A percentile compares a stretch with the other conserved stretches of the same genome.
phyloP scores from a whole-genome alignment of 2,797 vertebrate genomes.

The Cheirogaleus major region DNA sequence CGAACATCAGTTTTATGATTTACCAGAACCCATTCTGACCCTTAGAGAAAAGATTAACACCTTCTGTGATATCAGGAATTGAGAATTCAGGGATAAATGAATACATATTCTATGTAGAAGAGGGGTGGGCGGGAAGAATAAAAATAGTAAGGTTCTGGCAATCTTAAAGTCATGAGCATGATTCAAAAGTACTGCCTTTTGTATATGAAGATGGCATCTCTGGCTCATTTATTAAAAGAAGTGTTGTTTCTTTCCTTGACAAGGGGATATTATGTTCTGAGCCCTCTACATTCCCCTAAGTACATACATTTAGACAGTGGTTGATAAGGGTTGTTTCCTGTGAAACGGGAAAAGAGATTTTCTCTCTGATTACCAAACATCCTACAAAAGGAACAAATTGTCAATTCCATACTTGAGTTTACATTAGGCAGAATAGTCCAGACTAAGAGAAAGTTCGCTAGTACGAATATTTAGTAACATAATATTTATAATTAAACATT shows the following conservation, averaged over 20 bases:
- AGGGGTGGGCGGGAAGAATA: background rate
- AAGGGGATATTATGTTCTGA: background rate
- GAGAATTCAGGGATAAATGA: slow-evolving; percentile 48
- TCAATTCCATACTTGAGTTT: background rate
- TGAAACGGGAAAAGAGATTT: slow-evolving; percentile 2
- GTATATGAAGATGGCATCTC: background rate
- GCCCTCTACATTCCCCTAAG: background rate
- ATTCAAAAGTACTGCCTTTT: background rate
- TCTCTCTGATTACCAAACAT: slow-evolving; percentile 14
- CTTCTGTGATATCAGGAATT: slow-evolving; percentile 30
- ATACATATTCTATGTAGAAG: background rate
- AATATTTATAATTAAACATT: slow-evolving; percentile 22
- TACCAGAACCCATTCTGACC: slow-evolving; percentile 56
- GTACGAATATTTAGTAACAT: background rate
- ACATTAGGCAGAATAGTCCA: background rate
- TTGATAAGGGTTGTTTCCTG: background rate
- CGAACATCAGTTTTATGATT: slow-evolving; percentile 70
- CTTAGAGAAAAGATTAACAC: slow-evolving; percentile 59
- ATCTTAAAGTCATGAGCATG: background rate
- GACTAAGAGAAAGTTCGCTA: background rate
- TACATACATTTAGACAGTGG: slow-evolving; percentile 22
- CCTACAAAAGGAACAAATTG: slow-evolving; percentile 17
- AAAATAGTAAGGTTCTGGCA: slow-evolving; percentile 15
- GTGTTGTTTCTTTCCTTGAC: slow-evolving; percentile 6
- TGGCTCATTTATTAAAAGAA: slow-evolving; percentile 19